Evolutionary conservation across 2,888 invertebrate genomes (phyloP).

Genomic region (Coronaproctus castanopsis): DNA sequence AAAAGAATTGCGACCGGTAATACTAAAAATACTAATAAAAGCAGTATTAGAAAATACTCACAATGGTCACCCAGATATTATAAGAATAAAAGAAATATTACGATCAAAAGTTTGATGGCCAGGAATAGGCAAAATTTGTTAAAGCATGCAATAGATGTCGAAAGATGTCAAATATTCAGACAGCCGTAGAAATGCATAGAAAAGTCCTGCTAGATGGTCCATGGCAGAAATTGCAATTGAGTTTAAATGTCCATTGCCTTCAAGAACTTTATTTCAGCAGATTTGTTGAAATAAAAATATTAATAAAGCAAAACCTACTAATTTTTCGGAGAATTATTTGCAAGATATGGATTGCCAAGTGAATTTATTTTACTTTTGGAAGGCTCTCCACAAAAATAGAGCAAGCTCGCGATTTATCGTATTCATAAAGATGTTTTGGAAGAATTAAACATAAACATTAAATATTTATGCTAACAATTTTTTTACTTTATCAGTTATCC

Average conservation of each 20-base stretch:
- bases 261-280: background rate
- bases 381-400: too few relatives aligned
- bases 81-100: constrained; percentile 6
- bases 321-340: background rate
- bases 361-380: too few relatives aligned
- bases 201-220: background rate
- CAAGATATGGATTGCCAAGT: too few relatives aligned
- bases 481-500: too few relatives aligned
- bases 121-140: background rate
- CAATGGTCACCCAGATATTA: constrained; percentile 13
- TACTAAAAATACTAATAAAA: background rate
- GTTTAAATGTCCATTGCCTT: background rate
- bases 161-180: background rate
- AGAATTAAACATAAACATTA: too few relatives aligned
- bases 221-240: background rate
- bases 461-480: too few relatives aligned
- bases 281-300: background rate
- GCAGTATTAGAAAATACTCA: constrained; percentile 6
- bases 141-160: background rate
- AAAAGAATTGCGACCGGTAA: background rate
- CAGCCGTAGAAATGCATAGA: background rate
- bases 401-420: too few relatives aligned
- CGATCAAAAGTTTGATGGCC: constrained; percentile 10
- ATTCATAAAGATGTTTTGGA: too few relatives aligned
- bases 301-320: background rate